Conservation (phyloP, 2,888 invertebrate species). For the Thera britannica region DNA sequence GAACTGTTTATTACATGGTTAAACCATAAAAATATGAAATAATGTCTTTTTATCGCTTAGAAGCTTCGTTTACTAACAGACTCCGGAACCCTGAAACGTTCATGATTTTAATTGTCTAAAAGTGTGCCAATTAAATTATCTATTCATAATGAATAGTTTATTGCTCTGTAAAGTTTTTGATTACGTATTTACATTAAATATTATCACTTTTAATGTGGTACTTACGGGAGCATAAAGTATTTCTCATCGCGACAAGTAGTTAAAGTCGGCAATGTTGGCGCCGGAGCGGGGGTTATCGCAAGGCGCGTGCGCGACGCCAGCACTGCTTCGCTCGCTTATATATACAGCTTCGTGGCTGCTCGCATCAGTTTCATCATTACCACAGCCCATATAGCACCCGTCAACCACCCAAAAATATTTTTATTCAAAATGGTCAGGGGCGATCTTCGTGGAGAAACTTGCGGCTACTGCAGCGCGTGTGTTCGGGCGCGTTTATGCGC, state of each 20-base stretch:
- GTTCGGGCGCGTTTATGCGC: slow-evolving; percentile 72
- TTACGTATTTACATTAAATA: slow-evolving; percentile 14
- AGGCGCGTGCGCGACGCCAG: slow-evolving; percentile 79
- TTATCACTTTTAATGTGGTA: slow-evolving; percentile 18
- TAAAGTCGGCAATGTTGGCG: slow-evolving; percentile 62
- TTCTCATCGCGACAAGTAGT: slow-evolving; percentile 31
- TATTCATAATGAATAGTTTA: slow-evolving; percentile 21
- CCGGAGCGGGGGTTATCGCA: slow-evolving; percentile 71
- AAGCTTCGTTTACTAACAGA: too few species aligned
- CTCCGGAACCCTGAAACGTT: not conserved
- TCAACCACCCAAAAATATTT: slow-evolving; percentile 10
- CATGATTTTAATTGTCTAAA: not conserved
- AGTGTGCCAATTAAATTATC: slow-evolving; percentile 1
- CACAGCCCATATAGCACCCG: slow-evolving; percentile 47
- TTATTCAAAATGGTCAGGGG: slow-evolving; percentile 67
- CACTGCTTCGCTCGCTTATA: slow-evolving; percentile 64
- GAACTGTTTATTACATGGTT: too few species aligned
- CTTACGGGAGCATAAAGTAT: slow-evolving; percentile 31
- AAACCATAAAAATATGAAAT: too few species aligned
- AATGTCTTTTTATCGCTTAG: too few species aligned
- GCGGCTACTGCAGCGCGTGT: slow-evolving; percentile 80
- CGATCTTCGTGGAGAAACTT: slow-evolving; percentile 67
- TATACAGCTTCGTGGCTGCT: slow-evolving; percentile 56
- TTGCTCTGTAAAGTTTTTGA: slow-evolving; percentile 20
- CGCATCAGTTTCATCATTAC: slow-evolving; percentile 64